Evolutionary conservation across 2,797 vertebrate species (phyloP), one percentile per base, ranked within the genome.

Genomic region (Sarcoramphus papa): DNA sequence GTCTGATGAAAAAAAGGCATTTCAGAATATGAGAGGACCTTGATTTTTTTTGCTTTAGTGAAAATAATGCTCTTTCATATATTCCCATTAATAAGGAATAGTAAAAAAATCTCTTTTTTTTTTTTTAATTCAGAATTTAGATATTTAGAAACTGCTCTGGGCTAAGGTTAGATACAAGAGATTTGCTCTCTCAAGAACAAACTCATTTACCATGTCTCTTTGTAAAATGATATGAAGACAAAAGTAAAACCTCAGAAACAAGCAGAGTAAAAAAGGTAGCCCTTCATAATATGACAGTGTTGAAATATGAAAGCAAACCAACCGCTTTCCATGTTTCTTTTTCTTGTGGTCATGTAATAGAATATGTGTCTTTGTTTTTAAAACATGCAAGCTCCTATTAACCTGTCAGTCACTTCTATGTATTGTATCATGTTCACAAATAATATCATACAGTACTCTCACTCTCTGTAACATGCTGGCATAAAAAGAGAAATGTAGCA

Each of bases 331-430:
- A 40, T 84, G 83, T 83, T 92, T 75, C 94, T 92, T 95, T 95
- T 87, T 95, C 87, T 93, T 96, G 91, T 93, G 96, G 88, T 94
- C 88, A 31, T 91, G 81, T 94, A 96, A 94, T 37, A 87, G 59
- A 91, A 91, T 85, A 90, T 45, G 27, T 67, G 59, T 76, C 82
- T 84, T 81, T 92, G 74, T 86, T 94, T 96, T 93, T 81, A 83
- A 92, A 94, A 80, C 51, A 62, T 2, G 8, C 70, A 76, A 85
- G 48, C 24, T 54, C 62, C 73, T 83, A 84, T 95, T 95, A 94
- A 92, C 6, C 21, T 90, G 90, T 84, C 95, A 96, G 59, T 80
- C 88, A 92, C 47, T 56, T 87, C 68, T 83, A 3, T 12, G 41
- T 48, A 65, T 65, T 60, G n/a, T 68, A 81, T 47, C 35, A 24